phyloP scores from a whole-genome alignment of 2,888 invertebrate genomes.

The Ashinkailepas kermadecensis region DNA sequence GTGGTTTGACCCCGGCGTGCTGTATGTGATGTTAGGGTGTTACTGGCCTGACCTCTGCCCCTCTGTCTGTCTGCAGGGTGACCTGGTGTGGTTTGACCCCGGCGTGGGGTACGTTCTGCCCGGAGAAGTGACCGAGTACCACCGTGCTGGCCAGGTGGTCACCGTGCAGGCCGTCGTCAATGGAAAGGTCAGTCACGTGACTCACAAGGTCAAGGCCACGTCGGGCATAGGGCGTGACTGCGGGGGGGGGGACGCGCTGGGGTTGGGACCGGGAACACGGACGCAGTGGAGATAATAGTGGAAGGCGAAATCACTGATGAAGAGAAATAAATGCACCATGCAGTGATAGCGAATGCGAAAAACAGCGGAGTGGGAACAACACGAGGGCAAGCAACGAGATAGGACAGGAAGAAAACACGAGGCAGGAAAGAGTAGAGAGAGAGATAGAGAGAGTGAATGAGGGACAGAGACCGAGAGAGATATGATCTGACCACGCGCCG shows the following conservation, averaged over 20 bases:
- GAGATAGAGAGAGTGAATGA: neutral
- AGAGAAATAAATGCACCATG: too few relatives aligned
- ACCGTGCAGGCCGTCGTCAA: conserved; percentile 78
- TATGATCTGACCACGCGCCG: conserved; percentile 14
- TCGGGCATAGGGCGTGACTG: too few relatives aligned
- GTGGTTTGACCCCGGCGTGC: too few relatives aligned
- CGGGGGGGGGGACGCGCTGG: too few relatives aligned
- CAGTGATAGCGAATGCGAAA: neutral
- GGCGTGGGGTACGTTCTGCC: conserved; percentile 83
- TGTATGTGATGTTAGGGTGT: too few relatives aligned
- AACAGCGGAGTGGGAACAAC: neutral
- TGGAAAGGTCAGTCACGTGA: conserved; percentile 59
- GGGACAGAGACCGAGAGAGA: conserved; percentile 11
- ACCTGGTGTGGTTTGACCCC: conserved; percentile 90
- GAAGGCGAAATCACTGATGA: neutral
- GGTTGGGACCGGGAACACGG: too few relatives aligned
- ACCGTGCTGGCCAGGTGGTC: conserved; percentile 79
- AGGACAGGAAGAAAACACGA: neutral
- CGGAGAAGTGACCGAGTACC: conserved; percentile 82
- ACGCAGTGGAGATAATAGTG: too few relatives aligned
- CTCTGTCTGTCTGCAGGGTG: conserved; percentile 51
- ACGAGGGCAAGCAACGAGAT: neutral
- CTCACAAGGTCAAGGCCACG: too few relatives aligned
- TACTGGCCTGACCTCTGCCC: neutral
- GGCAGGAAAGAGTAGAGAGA: conserved; percentile 10